Evolutionary conservation across 2,797 vertebrate genomes (phyloP).

Genomic region (Pangasius mekongensis): DNA sequence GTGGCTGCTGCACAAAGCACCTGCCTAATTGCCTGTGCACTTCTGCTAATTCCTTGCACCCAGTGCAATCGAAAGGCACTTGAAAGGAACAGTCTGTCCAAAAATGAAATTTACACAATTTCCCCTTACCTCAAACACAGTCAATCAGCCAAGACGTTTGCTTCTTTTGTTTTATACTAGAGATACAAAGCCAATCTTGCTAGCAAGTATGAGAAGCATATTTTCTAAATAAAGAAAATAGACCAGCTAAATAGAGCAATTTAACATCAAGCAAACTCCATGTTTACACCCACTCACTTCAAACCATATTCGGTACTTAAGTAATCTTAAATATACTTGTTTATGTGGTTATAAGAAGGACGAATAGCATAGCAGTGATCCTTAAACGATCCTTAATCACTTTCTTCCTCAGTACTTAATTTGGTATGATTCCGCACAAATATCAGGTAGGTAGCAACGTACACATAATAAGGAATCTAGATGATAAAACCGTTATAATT

Average conservation of each 20-base stretch:
- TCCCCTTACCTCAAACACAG: not conserved
- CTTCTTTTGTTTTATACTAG: not conserved
- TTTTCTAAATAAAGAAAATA: not conserved
- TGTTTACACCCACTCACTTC: not conserved
- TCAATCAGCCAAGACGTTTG: too few relatives aligned
- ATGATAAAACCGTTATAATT: not conserved
- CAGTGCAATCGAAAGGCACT: not conserved
- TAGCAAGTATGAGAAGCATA: not conserved
- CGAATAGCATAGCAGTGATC: not conserved
- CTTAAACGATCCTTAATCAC: not conserved
- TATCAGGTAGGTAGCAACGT: not conserved
- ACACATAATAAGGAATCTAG: not conserved
- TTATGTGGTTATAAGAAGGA: not conserved
- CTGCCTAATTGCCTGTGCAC: conserved; percentile 25
- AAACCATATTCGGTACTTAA: not conserved
- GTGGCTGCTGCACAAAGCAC: conserved; percentile 29
- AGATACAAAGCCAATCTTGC: not conserved
- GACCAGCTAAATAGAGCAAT: not conserved
- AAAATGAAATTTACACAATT: not conserved
- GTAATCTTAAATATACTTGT: not conserved
- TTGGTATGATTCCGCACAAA: not conserved
- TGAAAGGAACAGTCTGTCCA: not conserved
- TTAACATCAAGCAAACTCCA: not conserved
- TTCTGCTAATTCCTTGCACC: conserved; percentile 7
- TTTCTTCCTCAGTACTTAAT: not conserved